Evolutionary conservation across 1,140 invertebrate genomes (phyloP), one percentile per base, ranked within the genome.

Genomic region (Drosophila prosaltans): DNA sequence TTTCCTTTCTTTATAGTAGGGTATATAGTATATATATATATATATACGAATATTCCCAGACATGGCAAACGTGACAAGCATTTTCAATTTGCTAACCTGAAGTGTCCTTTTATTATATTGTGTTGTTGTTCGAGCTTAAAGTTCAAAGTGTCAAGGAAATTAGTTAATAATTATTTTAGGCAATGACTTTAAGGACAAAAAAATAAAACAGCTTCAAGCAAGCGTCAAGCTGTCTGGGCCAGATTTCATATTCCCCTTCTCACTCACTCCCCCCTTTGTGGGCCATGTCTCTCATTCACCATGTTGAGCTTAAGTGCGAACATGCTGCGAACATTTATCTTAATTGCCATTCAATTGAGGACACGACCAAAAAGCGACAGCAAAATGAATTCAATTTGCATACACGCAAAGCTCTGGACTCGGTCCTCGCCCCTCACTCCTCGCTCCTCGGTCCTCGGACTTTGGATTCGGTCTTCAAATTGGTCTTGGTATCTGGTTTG

Each of bases 301-400:
- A 55, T 75, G 72, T 75, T 64, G 45, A 61, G 71, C 57, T 88
- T 86, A 89, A 86, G 83, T 88, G 83, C 83, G 80, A 71, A 89
- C 84, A 86, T 76, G 82, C 80, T 64, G 80, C 84, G 81, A 88
- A 88, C 83, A 88, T 88, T 89, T 88, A 89, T 88, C 83, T 89
- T 88, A 88, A 88, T 88, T 88, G 83, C 84, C 83, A 84, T 88
- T 89, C 80, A 88, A 90, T 88, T 81, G 82, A 74, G 72, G 83
- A 79, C 74, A 81, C 66, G 68, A 65, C 74, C 66, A 60, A 40
- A 40, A 67, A 57, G 67, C 67, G 63, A 51, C 66, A 61, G 58
- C 28, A 69, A 58, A 51, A 64, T 61, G 64, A 60, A 84, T 80
- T 80, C 84, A 78, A 88, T 88, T 89, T 88, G 80, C 77, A 88